A percentile compares a stretch with the other conserved stretches of the same genome.
These are phyloP conservation scores for Nezara viridula DNA, from an alignment of 2,888 invertebrate genomes.

Conservation along the genomic window DNA sequence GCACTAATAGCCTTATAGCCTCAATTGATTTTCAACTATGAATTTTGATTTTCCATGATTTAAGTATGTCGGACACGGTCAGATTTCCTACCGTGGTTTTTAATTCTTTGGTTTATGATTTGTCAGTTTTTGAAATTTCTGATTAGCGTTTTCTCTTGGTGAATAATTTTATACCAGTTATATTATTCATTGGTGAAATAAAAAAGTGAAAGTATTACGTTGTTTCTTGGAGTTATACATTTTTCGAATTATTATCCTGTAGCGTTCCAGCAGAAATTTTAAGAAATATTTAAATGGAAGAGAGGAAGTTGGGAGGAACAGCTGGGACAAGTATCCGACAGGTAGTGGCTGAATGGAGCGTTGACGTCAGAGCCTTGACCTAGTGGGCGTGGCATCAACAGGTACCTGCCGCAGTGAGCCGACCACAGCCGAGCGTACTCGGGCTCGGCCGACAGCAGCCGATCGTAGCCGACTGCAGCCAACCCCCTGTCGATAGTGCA, in stretches of 20 bases:
- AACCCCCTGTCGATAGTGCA: constrained; percentile 38
- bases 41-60: no score
- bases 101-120: no score
- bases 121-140: no score
- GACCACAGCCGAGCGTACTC: neutral
- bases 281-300: neutral
- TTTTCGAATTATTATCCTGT: neutral
- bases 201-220: no score
- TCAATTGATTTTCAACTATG: no score
- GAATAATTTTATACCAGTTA: no score
- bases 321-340: constrained; percentile 21
- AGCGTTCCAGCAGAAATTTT: neutral
- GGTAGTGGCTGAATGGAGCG: constrained; percentile 41
- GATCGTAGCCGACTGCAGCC: neutral
- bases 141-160: no score
- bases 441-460: neutral
- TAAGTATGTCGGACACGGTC: no score
- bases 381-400: constrained; percentile 54
- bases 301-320: neutral
- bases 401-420: constrained; percentile 54
- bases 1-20: no score
- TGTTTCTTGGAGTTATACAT: neutral
- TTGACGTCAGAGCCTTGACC: constrained; percentile 46
- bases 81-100: no score
- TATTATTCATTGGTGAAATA: no score